Conservation (phyloP, 2,888 invertebrate species). For the Xestoiulus laeticollis region DNA sequence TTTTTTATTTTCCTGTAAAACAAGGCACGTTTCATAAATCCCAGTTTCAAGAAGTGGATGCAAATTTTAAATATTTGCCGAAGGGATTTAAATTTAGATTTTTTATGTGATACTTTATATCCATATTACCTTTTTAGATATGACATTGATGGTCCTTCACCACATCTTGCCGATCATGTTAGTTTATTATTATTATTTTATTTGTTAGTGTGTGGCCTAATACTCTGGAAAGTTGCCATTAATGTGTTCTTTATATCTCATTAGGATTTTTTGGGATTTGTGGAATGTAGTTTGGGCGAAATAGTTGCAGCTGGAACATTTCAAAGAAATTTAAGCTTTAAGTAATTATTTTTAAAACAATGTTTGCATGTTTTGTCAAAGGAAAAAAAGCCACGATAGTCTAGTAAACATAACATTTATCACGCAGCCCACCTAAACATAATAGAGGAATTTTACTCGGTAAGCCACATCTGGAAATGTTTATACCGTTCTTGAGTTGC, state of each 20-base stretch:
- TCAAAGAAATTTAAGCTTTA: constrained; percentile 55
- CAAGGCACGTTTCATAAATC: too few relatives aligned
- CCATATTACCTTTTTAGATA: constrained; percentile 52
- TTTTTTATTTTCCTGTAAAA: background rate
- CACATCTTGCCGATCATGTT: constrained; percentile 53
- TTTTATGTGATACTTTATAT: too few relatives aligned
- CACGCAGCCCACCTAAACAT: constrained; percentile 57
- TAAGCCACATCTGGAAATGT: constrained; percentile 56
- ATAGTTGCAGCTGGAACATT: constrained; percentile 62
- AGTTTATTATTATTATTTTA: constrained; percentile 5
- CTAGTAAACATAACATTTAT: background rate
- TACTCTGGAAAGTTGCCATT: too few relatives aligned
- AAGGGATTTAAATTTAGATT: too few relatives aligned
- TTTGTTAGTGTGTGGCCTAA: too few relatives aligned
- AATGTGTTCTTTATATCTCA: background rate
- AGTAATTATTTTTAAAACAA: background rate
- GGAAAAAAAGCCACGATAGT: background rate
- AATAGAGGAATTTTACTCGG: constrained; percentile 57
- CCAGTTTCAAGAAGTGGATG: too few relatives aligned
- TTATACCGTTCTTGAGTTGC: background rate
- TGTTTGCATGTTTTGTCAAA: background rate
- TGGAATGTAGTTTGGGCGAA: constrained; percentile 69
- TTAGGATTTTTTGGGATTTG: constrained; percentile 68
- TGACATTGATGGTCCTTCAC: constrained; percentile 53
- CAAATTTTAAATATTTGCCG: too few relatives aligned